Evolutionary conservation across 37 sponge, comb jelly and placozoan genomes (phyloP), one percentile per base, ranked within the genome.

Genomic region (Corticium candelabrum): DNA sequence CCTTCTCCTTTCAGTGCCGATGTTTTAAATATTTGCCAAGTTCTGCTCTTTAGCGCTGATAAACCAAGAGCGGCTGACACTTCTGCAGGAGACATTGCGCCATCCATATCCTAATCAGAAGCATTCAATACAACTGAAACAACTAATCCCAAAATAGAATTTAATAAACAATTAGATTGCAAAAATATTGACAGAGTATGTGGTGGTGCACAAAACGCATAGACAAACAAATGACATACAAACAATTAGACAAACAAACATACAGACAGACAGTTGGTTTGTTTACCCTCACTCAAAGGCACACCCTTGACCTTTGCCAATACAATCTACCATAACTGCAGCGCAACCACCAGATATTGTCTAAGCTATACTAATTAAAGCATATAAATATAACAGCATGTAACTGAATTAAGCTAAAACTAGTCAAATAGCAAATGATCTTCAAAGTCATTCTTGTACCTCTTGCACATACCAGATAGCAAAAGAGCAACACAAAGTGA

Each of bases 11-110:
- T 94, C 31, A 87, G 67, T 33, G 99, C 99, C 57, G 99, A 97
- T 2, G 99, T 97, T 76, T 94, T 93, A 82, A 97, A 97, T 37
- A 97, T 97, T n/a, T 87, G 86, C 99, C 99, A 97, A n/a, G 94
- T 94, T 43, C 99, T 91, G 80, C 77, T 89, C 88, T 94, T 94
- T 11, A 97, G 85, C 1, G 95, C 90, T 38, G 96, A 84, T 27
- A 97, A 84, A 0, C 99, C 99, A 0, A 97, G 87, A 27, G 90
- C 96, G 39, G 75, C 85, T 21, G 95, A 91, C 1, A 97, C 89
- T 50, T 97, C 99, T 1, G 99, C 85, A 4, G 95, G 93, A 39
- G 85, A 82, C 93, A 97, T 91, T 5, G 95, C 88, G 37, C 96
- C 96, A 57, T 97, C 93, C 29, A 97, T 86, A 70, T 97, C 99